These are phyloP conservation scores for Epinotia demarniana DNA, from an alignment of 2,888 invertebrate species.

Conservation along the genomic window DNA sequence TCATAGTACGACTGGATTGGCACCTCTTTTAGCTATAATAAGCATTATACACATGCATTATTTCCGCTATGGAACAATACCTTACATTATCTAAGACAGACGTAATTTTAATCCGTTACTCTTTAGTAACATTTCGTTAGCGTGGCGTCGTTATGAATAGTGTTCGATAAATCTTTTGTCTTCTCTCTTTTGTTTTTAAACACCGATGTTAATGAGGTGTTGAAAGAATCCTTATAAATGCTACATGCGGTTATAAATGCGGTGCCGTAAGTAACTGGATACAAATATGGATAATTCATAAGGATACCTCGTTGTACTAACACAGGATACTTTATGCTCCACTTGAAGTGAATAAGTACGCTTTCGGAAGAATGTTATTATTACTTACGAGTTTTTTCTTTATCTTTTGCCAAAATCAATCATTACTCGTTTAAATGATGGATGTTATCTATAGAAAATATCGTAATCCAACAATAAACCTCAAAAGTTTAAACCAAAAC, in stretches of 20 bases:
- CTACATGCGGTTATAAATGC: constrained; percentile 54
- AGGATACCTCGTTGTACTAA: too few species aligned
- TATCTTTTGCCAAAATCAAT: background rate
- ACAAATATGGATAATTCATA: constrained; percentile 43
- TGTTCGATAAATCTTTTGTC: background rate
- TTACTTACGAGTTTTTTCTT: background rate
- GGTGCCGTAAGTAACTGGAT: constrained; percentile 52
- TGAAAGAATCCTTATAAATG: constrained; percentile 55
- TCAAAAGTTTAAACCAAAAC: too few species aligned
- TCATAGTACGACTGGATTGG: too few species aligned
- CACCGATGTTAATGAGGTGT: constrained; percentile 40
- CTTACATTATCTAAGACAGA: background rate
- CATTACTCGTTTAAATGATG: background rate
- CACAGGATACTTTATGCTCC: too few species aligned
- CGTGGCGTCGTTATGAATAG: background rate
- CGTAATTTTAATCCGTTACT: background rate
- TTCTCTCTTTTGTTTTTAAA: constrained; percentile 22
- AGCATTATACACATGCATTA: too few species aligned
- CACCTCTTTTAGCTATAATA: too few species aligned
- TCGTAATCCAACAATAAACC: too few species aligned
- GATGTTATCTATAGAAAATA: background rate
- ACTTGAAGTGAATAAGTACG: background rate
- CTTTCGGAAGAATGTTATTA: background rate
- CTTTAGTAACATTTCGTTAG: background rate
- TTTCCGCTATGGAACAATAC: background rate